Conservation (phyloP, 2,888 invertebrate genomes). For the Diplolepis rosae region DNA sequence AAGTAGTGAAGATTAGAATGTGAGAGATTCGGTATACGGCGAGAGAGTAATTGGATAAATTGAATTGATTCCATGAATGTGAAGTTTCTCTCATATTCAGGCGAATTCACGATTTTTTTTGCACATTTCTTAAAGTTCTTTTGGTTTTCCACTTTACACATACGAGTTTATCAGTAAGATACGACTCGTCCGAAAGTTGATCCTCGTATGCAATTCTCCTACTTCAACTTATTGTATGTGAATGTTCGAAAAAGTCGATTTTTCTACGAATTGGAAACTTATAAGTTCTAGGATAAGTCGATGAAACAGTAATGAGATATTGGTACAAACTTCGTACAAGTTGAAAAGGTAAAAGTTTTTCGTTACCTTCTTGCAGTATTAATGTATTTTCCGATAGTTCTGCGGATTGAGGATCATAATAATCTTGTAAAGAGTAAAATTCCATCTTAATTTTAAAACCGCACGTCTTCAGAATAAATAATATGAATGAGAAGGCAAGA, state of each 20-base stretch:
- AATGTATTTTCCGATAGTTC: slow-evolving; percentile 1
- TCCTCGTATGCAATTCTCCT: not conserved
- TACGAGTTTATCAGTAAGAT: slow-evolving; percentile 19
- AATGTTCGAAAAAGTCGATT: slow-evolving; percentile 10
- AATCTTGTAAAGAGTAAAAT: not conserved
- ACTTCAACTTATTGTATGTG: not conserved
- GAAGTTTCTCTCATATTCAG: slow-evolving; percentile 14
- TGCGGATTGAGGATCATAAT: not conserved
- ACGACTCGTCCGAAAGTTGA: not conserved
- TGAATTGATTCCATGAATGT: slow-evolving; percentile 39
- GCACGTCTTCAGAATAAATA: no score
- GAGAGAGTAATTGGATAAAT: slow-evolving; percentile 31
- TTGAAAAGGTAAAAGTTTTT: not conserved
- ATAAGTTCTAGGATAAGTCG: slow-evolving; percentile 8
- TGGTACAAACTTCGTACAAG: slow-evolving; percentile 14
- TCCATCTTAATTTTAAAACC: no score
- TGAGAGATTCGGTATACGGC: slow-evolving; percentile 4
- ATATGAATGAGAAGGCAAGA: no score
- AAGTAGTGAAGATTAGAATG: slow-evolving; percentile 32
- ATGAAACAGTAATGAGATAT: slow-evolving; percentile 32
- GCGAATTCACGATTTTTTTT: not conserved
- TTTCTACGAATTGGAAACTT: slow-evolving; percentile 5
- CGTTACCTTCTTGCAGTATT: not conserved
- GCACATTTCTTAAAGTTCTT: not conserved
- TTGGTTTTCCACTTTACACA: not conserved